Percentiles rank a stretch among this genome's conserved stretches.
These are phyloP conservation scores for Drosophila subobscura DNA, from an alignment of 1,140 invertebrate genomes.

Conservation along the genomic window DNA sequence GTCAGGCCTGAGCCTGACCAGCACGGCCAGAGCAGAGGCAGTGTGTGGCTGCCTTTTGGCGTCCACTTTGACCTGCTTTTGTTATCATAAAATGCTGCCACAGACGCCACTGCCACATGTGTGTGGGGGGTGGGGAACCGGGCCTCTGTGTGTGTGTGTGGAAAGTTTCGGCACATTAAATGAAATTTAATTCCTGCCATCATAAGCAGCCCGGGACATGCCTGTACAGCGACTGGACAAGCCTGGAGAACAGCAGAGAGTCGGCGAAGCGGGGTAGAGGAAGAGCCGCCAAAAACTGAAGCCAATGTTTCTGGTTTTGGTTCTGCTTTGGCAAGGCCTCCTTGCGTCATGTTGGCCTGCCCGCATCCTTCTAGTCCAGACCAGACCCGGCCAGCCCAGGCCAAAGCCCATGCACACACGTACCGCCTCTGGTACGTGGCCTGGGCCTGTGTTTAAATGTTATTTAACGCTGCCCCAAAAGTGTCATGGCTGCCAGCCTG, in stretches of 20 bases:
- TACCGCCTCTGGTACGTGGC: constrained; percentile 50
- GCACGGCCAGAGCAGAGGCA: constrained; percentile 1
- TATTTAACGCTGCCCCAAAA: constrained; percentile 71
- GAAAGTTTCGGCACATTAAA: constrained; percentile 78
- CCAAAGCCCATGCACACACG: constrained; percentile 4
- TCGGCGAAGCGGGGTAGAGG: background rate
- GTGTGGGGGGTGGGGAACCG: constrained; percentile 10
- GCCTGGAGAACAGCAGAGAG: constrained; percentile 46
- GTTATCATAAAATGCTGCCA: constrained; percentile 73
- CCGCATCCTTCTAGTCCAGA: constrained; percentile 45
- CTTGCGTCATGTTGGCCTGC: constrained; percentile 60
- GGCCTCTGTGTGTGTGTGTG: constrained; percentile 31
- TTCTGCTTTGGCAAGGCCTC: constrained; percentile 55
- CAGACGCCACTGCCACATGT: constrained; percentile 49
- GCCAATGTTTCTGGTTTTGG: constrained; percentile 52
- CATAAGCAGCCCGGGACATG: constrained; percentile 62
- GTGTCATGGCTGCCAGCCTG: constrained; percentile 55
- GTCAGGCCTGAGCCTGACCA: too few species aligned
- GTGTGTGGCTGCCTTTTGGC: constrained; percentile 27
- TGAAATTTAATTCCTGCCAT: constrained; percentile 78
- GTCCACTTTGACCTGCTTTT: constrained; percentile 72
- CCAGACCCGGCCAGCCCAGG: constrained; percentile 6
- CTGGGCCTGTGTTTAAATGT: constrained; percentile 69
- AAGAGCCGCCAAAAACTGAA: constrained; percentile 66
- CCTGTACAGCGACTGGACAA: constrained; percentile 64